phyloP scores from a whole-genome alignment of 2,113 vertebrate species.

The Rhodinocichla rosea region DNA sequence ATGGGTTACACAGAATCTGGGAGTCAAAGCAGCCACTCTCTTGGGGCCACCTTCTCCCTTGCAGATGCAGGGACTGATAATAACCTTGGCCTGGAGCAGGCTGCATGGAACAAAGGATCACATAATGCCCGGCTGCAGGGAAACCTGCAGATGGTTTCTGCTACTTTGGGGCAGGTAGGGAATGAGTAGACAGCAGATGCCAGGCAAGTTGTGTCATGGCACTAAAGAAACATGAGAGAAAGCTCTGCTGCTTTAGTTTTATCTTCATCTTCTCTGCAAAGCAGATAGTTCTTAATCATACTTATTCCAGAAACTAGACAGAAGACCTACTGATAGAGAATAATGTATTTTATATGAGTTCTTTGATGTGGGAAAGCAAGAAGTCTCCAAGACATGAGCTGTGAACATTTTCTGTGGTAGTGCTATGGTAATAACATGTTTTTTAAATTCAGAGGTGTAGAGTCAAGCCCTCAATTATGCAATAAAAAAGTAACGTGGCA shows the following conservation, averaged over 20 bases:
- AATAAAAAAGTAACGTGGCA: background rate
- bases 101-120: rapidly evolving
- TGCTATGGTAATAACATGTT: background rate
- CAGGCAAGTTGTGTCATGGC: background rate
- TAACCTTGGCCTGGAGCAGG: background rate
- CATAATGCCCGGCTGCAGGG: background rate
- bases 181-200: background rate
- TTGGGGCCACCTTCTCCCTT: background rate
- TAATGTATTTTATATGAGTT: background rate
- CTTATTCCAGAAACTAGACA: background rate
- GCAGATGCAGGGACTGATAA: background rate
- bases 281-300: background rate
- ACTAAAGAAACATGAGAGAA: background rate
- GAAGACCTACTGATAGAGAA: background rate
- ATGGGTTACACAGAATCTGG: background rate
- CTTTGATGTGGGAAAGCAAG: background rate
- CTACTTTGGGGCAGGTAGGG: background rate
- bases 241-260: background rate
- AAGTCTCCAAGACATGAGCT: background rate
- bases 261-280: background rate
- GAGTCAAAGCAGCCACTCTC: background rate
- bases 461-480: background rate
- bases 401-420: background rate
- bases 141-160: background rate
- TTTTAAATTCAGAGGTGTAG: background rate